Conservation (phyloP, 2,797 vertebrate species). For the Monodelphis domestica region DNA sequence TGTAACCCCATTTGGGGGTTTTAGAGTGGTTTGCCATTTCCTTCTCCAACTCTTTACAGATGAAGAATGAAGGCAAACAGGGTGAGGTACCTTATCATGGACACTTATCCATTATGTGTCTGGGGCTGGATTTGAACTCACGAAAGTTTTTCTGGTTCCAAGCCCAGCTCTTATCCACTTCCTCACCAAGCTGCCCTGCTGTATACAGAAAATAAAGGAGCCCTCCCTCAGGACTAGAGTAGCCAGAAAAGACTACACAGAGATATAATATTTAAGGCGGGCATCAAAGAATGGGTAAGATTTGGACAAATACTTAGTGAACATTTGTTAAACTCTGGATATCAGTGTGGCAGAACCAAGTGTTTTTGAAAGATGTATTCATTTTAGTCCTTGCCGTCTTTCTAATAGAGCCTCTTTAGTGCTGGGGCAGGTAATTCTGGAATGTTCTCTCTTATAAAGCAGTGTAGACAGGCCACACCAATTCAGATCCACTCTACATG, state of each 20-base stretch:
- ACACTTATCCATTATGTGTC: too few relatives aligned
- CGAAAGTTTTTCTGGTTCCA: too few relatives aligned
- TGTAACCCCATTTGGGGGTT: too few relatives aligned
- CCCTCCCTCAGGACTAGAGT: too few relatives aligned
- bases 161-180: too few relatives aligned
- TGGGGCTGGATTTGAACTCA: too few relatives aligned
- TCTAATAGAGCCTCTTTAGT: not conserved
- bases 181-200: too few relatives aligned
- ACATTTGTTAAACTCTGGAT: slow-evolving; percentile 3
- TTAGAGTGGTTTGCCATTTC: too few relatives aligned
- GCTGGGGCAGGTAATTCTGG: not conserved
- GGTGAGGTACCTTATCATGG: too few relatives aligned
- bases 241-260: not conserved
- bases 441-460: not conserved
- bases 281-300: not conserved
- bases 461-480: not conserved
- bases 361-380: not conserved
- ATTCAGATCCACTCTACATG: not conserved
- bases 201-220: too few relatives aligned
- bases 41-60: too few relatives aligned
- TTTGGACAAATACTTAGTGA: slow-evolving; percentile 1
- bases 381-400: not conserved
- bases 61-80: too few relatives aligned
- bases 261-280: not conserved
- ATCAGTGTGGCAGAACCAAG: not conserved